Conservation (phyloP, 2,113 vertebrate genomes). For the Tamias sibiricus region DNA sequence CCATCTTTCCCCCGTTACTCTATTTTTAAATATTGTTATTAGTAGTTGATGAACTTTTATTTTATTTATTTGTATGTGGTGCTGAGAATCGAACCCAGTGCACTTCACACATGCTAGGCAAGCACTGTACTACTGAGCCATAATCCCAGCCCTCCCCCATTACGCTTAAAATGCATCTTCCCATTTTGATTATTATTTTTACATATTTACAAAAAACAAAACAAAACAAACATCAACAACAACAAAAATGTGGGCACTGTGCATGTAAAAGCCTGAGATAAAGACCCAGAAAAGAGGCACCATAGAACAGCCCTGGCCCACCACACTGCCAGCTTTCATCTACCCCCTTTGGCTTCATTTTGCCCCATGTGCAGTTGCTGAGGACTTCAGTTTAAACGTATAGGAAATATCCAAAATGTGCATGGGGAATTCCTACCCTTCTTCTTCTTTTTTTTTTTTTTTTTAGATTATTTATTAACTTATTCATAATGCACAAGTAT, state of each 20-base stretch:
- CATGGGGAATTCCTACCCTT: not conserved
- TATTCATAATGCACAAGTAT: too few relatives aligned
- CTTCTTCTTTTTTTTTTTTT: not conserved
- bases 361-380: not conserved
- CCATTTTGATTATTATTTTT: not conserved
- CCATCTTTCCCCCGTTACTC: not conserved
- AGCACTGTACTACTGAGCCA: too few relatives aligned
- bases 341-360: not conserved
- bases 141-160: not conserved
- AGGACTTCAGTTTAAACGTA: not conserved
- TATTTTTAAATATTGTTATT: not conserved
- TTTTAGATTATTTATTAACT: too few relatives aligned
- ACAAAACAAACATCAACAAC: too few relatives aligned
- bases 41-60: too few relatives aligned
- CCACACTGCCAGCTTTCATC: not conserved
- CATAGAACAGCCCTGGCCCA: not conserved
- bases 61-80: too few relatives aligned
- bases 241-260: not conserved
- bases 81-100: too few relatives aligned
- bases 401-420: constrained; percentile 25
- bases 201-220: not conserved
- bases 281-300: not conserved
- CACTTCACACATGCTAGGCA: too few relatives aligned
- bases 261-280: not conserved
- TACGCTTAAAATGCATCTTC: not conserved